Evolutionary conservation across 2,888 invertebrate species (phyloP), one percentile per base, ranked within the genome.

Genomic region (Xylophagus ater): DNA sequence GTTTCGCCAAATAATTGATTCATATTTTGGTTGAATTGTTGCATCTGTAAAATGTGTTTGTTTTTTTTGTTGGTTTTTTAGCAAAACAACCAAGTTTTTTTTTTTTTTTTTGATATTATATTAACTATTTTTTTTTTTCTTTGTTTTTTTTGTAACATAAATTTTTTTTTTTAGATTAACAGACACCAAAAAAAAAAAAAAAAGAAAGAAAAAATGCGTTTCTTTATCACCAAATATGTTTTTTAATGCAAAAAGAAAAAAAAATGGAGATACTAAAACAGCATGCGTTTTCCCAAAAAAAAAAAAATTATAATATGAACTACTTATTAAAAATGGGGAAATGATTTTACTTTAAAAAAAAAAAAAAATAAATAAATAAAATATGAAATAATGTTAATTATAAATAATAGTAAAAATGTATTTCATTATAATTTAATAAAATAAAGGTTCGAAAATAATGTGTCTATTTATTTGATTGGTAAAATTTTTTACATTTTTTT

Each of bases 1-100:
- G 53, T 52, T 43, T 56, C 56, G 42, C 56, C 56, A 51, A 56
- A 56, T 38, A 56, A 53, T 45, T 53, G 52, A 39, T 50, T 55
- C 52, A 55, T 54, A 49, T 47, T 51, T 45, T 37, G 47, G 45
- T 46, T 49, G 33, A 47, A 50, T 43, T 42, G 46, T 8, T 44
- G 48, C 35, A 53, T 51, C 53, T 53, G 53, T 44, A 52, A 53
- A 47, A 48, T 45, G 34, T 40, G 34, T 26, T 38, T 19, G n/a
- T n/a, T n/a, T n/a, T n/a, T n/a, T n/a, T n/a, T n/a, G n/a, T n/a
- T 44, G 34, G 40, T 33, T 14, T 14, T 24, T 32, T 12, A 17
- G 24, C 4, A 10, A 10, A n/a, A 24, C 4, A 4, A 10, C 29
- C 30, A 29, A 34, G 21, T 34, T 30, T 29, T 31, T 40, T 28